Percentiles rank a stretch among this genome's conserved stretches.
Conservation (phyloP, 2,888 invertebrate species). For the Callyntrura guangdongensis region DNA sequence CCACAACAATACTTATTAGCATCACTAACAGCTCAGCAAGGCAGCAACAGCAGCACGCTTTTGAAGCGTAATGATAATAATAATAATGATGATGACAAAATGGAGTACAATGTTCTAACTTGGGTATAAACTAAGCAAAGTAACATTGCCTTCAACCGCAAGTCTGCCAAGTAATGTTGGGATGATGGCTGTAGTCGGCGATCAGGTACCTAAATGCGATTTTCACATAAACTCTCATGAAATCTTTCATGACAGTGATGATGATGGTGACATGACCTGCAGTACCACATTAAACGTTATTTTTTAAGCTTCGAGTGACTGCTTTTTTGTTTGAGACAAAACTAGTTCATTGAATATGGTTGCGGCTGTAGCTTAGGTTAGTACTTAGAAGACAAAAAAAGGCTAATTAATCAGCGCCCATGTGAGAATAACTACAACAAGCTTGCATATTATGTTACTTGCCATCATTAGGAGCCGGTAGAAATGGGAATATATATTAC, state of each 20-base stretch:
- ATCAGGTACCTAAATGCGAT: slow-evolving; percentile 53
- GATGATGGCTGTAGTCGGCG: neutral
- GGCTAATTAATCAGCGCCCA: slow-evolving; percentile 57
- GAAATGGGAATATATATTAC: slow-evolving; percentile 26
- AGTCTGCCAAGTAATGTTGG: neutral
- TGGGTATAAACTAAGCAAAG: slow-evolving; percentile 49
- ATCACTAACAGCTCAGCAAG: slow-evolving; percentile 32
- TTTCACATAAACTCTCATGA: slow-evolving; percentile 25
- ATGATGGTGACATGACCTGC: slow-evolving; percentile 72
- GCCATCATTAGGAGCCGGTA: neutral
- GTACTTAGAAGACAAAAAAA: slow-evolving; percentile 19
- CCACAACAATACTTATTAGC: slow-evolving; percentile 68
- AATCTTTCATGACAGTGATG: slow-evolving; percentile 52
- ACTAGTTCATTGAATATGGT: slow-evolving; percentile 59
- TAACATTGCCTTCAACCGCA: slow-evolving; percentile 25
- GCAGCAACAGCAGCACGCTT: neutral
- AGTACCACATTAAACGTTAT: slow-evolving; percentile 54
- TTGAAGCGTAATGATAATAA: neutral
- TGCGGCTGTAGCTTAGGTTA: neutral
- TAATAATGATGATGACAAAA: slow-evolving; percentile 33
- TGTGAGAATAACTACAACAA: neutral
- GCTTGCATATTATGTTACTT: neutral
- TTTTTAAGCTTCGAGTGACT: slow-evolving; percentile 1
- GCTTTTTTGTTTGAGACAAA: slow-evolving; percentile 49
- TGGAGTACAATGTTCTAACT: slow-evolving; percentile 35